Percentiles rank a stretch among this genome's conserved stretches.
These are phyloP conservation scores for Leucophora obtusa DNA, from an alignment of 2,888 invertebrate species.

Conservation along the genomic window DNA sequence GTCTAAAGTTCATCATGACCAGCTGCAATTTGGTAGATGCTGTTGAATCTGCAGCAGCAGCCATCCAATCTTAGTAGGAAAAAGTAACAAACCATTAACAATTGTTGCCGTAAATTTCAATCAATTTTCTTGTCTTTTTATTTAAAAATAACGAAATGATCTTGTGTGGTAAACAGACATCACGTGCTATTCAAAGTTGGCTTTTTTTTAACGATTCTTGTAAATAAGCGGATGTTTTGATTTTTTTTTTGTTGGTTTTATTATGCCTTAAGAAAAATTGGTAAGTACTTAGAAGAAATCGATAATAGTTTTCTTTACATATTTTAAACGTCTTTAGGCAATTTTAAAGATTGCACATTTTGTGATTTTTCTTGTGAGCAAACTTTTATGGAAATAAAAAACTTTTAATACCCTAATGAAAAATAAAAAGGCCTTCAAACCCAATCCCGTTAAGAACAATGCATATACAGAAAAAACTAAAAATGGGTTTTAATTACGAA, in stretches of 20 bases:
- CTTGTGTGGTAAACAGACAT: slow-evolving; percentile 35
- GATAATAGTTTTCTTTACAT: too few species aligned
- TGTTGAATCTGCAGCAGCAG: slow-evolving; percentile 25
- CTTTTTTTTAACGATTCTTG: neutral
- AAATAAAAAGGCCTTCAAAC: too few species aligned
- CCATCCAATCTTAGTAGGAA: neutral
- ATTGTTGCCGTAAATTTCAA: slow-evolving; percentile 55
- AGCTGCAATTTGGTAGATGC: slow-evolving; percentile 56
- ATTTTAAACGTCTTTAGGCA: too few species aligned
- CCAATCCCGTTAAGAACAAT: too few species aligned
- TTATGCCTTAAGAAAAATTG: neutral
- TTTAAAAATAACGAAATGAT: slow-evolving; percentile 37
- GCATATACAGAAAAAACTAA: too few species aligned
- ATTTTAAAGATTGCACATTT: too few species aligned
- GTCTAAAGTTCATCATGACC: slow-evolving; percentile 60
- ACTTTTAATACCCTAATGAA: too few species aligned
- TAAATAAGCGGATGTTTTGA: slow-evolving; percentile 11
- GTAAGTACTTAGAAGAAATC: neutral
- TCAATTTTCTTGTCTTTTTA: slow-evolving; percentile 58
- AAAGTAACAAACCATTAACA: slow-evolving; percentile 25
- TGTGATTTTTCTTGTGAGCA: too few species aligned
- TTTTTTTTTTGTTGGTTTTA: neutral
- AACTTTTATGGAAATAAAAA: too few species aligned
- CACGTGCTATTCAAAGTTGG: slow-evolving; percentile 33
- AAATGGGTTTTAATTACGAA: too few species aligned